These are phyloP conservation scores for Botia almorhae DNA, from an alignment of 2,797 vertebrate genomes.

Conservation along the genomic window DNA sequence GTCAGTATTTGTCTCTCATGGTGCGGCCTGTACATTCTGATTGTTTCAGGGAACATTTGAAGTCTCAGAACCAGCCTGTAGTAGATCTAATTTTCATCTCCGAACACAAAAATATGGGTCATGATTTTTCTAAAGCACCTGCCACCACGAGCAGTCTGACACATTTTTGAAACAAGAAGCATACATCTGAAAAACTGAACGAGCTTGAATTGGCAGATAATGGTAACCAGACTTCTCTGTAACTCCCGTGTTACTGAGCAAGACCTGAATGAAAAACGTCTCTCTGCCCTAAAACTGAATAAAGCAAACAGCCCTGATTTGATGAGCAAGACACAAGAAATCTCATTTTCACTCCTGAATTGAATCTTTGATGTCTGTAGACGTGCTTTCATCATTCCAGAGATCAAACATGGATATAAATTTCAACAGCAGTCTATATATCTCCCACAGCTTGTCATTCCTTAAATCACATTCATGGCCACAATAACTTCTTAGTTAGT, in stretches of 20 bases:
- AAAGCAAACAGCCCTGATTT: constrained; percentile 2
- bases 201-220: constrained; percentile 41
- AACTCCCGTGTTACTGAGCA: constrained; percentile 30
- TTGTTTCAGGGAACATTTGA: constrained; percentile 32
- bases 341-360: constrained; percentile 28
- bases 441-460: background rate
- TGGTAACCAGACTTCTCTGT: constrained; percentile 15
- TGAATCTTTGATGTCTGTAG: constrained; percentile 30
- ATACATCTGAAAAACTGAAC: constrained; percentile 40
- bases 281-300: background rate
- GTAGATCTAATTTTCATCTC: constrained; percentile 41
- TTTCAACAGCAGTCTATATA: background rate
- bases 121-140: constrained; percentile 34
- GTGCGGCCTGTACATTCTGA: constrained; percentile 25
- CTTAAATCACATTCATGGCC: background rate
- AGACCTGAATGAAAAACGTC: constrained; percentile 1
- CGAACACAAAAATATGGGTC: constrained; percentile 35
- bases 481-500: background rate
- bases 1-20: background rate
- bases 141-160: constrained; percentile 23
- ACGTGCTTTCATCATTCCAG: constrained; percentile 30
- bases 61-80: constrained; percentile 38
- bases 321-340: background rate
- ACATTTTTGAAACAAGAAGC: constrained; percentile 35
- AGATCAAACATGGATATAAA: constrained; percentile 29